phyloP scores from a whole-genome alignment of 2,888 invertebrate species.

The Cactoblastis cactorum region DNA sequence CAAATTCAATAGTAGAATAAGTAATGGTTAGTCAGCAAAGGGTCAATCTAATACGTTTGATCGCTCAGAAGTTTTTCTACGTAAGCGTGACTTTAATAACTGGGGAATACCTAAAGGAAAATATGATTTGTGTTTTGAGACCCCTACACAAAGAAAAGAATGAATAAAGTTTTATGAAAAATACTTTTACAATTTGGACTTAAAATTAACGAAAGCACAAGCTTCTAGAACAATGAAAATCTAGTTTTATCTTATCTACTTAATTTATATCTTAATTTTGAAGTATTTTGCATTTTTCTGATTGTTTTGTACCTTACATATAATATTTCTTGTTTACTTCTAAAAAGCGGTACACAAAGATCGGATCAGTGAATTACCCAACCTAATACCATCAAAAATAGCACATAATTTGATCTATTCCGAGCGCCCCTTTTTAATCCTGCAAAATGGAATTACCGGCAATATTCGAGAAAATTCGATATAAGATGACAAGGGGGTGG shows the following conservation, averaged over 20 bases:
- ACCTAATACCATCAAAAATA: conserved; percentile 37
- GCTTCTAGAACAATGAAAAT: no score
- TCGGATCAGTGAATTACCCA: not conserved
- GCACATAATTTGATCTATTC: conserved; percentile 48
- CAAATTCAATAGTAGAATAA: conserved; percentile 3
- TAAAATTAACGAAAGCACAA: no score
- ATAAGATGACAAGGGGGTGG: conserved; percentile 32
- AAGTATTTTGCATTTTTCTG: no score
- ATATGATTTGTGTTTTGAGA: not conserved
- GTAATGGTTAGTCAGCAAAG: conserved; percentile 7
- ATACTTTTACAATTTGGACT: no score
- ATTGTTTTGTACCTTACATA: no score
- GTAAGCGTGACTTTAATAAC: conserved; percentile 10
- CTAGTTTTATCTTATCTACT: no score
- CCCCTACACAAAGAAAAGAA: not conserved
- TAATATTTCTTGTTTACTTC: not conserved
- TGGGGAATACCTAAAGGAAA: not conserved
- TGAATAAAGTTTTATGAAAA: not conserved
- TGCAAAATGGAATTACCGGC: conserved; percentile 52
- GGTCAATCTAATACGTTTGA: conserved; percentile 1
- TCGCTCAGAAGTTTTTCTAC: conserved; percentile 6
- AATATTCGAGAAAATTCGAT: conserved; percentile 50
- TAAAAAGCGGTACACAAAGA: not conserved
- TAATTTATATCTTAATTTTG: no score
- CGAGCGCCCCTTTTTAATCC: conserved; percentile 58